These are phyloP conservation scores for Catocala sponsa DNA, from an alignment of 2,888 invertebrate species.

Conservation along the genomic window DNA sequence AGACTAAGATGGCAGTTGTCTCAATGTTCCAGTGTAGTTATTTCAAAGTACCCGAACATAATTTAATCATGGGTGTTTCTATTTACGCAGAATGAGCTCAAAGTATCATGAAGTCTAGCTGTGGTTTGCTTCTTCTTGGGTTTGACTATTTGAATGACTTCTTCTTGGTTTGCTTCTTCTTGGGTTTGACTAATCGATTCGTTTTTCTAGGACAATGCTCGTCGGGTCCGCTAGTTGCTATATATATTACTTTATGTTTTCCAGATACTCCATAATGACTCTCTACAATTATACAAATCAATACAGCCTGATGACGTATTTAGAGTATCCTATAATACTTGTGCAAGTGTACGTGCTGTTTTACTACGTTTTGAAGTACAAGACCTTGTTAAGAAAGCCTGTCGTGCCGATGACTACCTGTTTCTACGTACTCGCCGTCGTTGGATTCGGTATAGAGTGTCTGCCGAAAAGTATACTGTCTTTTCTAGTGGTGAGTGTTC, in stretches of 20 bases:
- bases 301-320: slow-evolving; percentile 92
- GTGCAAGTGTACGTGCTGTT: slow-evolving; percentile 92
- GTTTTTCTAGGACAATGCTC: too few relatives aligned
- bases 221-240: too few relatives aligned
- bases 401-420: slow-evolving; percentile 62
- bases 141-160: too few relatives aligned
- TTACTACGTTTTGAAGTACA: slow-evolving; percentile 91
- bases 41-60: too few relatives aligned
- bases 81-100: too few relatives aligned
- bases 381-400: slow-evolving; percentile 83
- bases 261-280: slow-evolving; percentile 93
- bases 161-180: too few relatives aligned
- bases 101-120: too few relatives aligned
- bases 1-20: too few relatives aligned
- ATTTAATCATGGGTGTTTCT: too few relatives aligned
- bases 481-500: slow-evolving; percentile 89
- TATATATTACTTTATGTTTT: slow-evolving; percentile 57
- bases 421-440: slow-evolving; percentile 67
- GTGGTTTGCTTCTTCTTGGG: too few relatives aligned
- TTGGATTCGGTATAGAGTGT: slow-evolving; percentile 64
- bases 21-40: too few relatives aligned
- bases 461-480: slow-evolving; percentile 85
- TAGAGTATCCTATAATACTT: slow-evolving; percentile 95
- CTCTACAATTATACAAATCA: slow-evolving; percentile 93
- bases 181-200: too few relatives aligned